Base-by-base conservation (phyloP, 1,140 invertebrate genomes). In the Solenopsis fugax region DNA sequence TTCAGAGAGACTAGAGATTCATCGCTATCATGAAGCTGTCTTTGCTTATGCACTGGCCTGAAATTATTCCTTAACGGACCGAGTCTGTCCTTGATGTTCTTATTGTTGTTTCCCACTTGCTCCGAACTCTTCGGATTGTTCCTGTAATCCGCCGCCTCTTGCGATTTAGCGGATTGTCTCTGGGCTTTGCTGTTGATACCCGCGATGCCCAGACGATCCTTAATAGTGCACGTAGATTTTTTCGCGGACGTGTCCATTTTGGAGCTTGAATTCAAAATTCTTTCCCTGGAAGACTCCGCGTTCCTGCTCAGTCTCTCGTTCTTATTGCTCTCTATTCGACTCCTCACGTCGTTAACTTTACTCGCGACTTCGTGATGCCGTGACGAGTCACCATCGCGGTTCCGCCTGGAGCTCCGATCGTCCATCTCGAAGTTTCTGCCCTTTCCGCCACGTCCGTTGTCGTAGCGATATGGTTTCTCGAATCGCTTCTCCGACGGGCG, bases 81-180 rank as follows among this genome's bases (percentile, higher is more conserved):
- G 45, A 95, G 80, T 93, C 96, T 82, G 89, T 95, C 89, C 92
- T 95, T 94, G 86, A 95, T 67, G 93, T 96, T 95, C 92, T 96
- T 93, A 34, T 37, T 48, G 92, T 93, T 94, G 91, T 93, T 91
- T 90, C 90, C 87, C 85, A 89, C 0, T 88, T 90, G 78, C 91
- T 91, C 95, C 50, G 76, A 60, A 6, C 85, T 64, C 60, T 65
- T 54, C 41, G 62, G 71, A 45, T 77, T 91, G 37, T 65, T 89
- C 48, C 75, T 69, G 5, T 80, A 78, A 37, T 90, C 81, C 10
- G 81, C 85, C 1, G 82, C 37, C 71, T 94, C 67, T 90, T 94
- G 75, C 18, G 95, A 95, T 90, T 96, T 96, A 9, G 92, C 92
- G 18, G 95, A 75, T 48, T 88, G 88, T 52, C 90, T 93, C 34